Conservation (phyloP, 2,797 vertebrate genomes). For the Prionace glauca region DNA sequence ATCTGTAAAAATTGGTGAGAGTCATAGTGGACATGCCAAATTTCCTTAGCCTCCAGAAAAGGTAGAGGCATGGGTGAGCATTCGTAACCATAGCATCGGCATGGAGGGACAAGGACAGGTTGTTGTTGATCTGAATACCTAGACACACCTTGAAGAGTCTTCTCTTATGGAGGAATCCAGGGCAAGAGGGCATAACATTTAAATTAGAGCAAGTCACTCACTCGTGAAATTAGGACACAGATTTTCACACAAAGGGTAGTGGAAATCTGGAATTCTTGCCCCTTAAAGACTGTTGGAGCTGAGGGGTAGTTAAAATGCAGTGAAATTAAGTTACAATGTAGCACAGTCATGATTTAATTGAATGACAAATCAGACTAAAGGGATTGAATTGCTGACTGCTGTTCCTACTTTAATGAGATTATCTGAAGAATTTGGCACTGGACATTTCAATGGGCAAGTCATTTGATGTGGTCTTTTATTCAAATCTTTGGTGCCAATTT, state of each 20-base stretch:
- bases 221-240: background rate
- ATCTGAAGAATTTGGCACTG: slow-evolving; percentile 21
- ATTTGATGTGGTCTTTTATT: slow-evolving; percentile 28
- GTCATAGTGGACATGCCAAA: too few relatives aligned
- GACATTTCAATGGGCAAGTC: background rate
- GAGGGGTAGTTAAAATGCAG: background rate
- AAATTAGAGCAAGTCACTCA: background rate
- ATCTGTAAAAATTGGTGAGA: too few relatives aligned
- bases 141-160: too few relatives aligned
- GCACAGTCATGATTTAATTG: background rate
- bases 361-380: background rate
- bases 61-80: too few relatives aligned
- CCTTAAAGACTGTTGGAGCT: background rate
- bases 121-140: too few relatives aligned
- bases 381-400: slow-evolving; percentile 1
- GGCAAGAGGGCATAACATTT: background rate
- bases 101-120: too few relatives aligned
- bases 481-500: slow-evolving; percentile 13
- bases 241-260: background rate
- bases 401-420: slow-evolving; percentile 6
- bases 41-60: too few relatives aligned
- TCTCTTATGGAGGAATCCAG: too few relatives aligned
- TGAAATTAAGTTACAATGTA: background rate
- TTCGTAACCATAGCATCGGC: too few relatives aligned
- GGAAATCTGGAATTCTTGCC: background rate